Evolutionary conservation across 2,888 invertebrate species (phyloP), one percentile per base, ranked within the genome.

Genomic region (Macrosiphum euphorbiae): DNA sequence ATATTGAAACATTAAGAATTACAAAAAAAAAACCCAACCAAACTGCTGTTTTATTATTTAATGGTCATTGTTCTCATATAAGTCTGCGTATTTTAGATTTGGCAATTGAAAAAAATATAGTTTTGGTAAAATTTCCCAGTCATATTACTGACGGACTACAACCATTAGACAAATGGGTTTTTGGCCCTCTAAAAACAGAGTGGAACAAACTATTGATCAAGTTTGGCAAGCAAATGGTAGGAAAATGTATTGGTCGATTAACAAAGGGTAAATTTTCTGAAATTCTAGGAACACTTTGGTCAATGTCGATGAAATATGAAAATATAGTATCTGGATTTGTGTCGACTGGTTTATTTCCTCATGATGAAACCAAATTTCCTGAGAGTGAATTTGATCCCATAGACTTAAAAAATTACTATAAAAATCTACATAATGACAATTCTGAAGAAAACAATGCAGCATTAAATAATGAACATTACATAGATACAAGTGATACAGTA

Each of bases 341-440:
- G 67, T 90, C 67, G 13, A 90, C 67, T 90, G 90, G 47, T 90
- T 90, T 90, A 90, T 90, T 67, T 90, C 67, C 61, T 90, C 90
- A 90, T 67, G 90, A 90, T 67, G 47, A 90, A 90, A 90, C 90
- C n/a, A 90, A 90, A 90, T 90, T 90, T 90, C 90, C 90, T 90
- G 90, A 90, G 16, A 90, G n/a, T 90, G 90, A 90, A 55, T 90
- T 90, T 90, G 90, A 90, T 90, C 44, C 90, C 5, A 55, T 90
- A 47, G 90, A 90, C 90, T 90, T 90, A 24, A 13, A 90, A 90
- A 90, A 90, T 16, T 90, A 90, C 67, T 67, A 90, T 90, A 90
- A 41, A 90, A 67, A 90, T 67, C 41, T 90, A 55, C 90, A 90
- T 67, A 13, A 89, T 89, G 58, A 90, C 26, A 90, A 90, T 67